Evolutionary conservation across 2,113 vertebrate genomes (phyloP).

Genomic region (Ciconia stormi): DNA sequence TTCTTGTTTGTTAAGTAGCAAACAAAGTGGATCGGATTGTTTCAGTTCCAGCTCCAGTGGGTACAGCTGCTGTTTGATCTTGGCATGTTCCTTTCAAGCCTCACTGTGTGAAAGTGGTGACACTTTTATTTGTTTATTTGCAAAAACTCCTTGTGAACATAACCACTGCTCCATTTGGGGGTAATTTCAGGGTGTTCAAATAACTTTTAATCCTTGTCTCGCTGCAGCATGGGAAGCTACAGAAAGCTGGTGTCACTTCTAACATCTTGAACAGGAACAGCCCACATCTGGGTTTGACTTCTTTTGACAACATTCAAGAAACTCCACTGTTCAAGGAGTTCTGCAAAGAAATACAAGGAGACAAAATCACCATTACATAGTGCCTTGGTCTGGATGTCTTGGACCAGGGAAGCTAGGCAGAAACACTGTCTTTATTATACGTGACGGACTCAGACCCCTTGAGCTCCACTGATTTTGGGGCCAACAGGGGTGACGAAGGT

Average conservation of each 20-base stretch:
- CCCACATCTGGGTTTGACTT: not conserved
- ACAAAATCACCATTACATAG: not conserved
- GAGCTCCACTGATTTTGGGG: not conserved
- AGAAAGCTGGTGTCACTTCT: not conserved
- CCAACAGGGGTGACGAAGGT: not conserved
- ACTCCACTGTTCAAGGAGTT: not conserved
- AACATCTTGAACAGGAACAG: not conserved
- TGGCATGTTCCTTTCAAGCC: not conserved
- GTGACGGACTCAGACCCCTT: not conserved
- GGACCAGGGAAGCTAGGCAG: not conserved
- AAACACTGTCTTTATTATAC: not conserved
- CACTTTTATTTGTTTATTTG: not conserved
- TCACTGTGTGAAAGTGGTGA: not conserved
- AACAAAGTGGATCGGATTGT: not conserved
- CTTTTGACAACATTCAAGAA: not conserved
- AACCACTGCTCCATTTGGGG: not conserved
- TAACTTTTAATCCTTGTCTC: not conserved
- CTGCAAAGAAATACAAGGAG: not conserved
- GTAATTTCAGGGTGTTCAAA: not conserved
- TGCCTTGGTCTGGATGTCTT: not conserved
- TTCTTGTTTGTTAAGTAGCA: not conserved
- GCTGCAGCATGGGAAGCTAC: not conserved
- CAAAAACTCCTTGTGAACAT: not conserved
- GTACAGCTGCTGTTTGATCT: conserved; percentile 1
- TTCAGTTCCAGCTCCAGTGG: not conserved